phyloP scores from a whole-genome alignment of 2,113 vertebrate genomes.

The Ictidomys tridecemlineatus region DNA sequence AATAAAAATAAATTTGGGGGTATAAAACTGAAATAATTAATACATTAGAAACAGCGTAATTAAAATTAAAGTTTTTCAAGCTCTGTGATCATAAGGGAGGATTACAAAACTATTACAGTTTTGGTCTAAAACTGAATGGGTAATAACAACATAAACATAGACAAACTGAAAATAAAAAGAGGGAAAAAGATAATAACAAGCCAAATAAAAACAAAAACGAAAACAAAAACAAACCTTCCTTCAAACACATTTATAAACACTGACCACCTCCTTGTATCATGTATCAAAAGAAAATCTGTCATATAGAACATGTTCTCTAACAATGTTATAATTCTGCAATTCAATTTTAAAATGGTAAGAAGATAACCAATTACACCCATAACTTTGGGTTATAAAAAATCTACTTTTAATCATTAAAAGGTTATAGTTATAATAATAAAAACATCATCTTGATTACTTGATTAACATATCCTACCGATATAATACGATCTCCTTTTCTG shows the following conservation, averaged over 20 bases:
- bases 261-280: background rate
- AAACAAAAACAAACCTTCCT: background rate
- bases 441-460: conserved; percentile 24
- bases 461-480: conserved; percentile 90
- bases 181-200: background rate
- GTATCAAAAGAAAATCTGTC: conserved; percentile 19
- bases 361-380: background rate
- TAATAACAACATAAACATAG: background rate
- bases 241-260: conserved; percentile 19
- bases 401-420: background rate
- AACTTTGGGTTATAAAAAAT: conserved; percentile 44
- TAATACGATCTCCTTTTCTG: conserved; percentile 96
- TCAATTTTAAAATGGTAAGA: conserved; percentile 11
- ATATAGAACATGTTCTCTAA: conserved; percentile 1
- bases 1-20: background rate
- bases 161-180: background rate
- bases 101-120: background rate
- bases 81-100: background rate
- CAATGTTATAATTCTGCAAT: conserved; percentile 7
- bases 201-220: background rate
- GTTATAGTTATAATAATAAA: conserved; percentile 46
- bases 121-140: background rate
- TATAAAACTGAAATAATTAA: conserved; percentile 21
- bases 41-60: background rate
- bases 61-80: background rate